Evolutionary conservation across 35 echinoderm and acorn worm species (phyloP), one percentile per base, ranked within the genome.

Genomic region (Diadema setosum): DNA sequence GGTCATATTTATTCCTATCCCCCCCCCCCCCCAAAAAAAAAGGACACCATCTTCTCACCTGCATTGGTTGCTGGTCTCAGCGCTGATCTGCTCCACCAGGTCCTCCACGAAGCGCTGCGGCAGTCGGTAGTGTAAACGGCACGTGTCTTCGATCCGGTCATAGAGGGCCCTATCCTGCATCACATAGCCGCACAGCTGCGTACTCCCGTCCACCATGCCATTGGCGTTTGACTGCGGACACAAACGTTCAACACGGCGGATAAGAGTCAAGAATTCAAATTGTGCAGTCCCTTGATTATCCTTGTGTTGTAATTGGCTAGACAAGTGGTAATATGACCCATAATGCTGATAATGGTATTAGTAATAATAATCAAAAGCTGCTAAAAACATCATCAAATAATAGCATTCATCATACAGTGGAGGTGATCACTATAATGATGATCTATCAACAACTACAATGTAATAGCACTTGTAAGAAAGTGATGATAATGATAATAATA

Each of bases 1-100:
- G n/a, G n/a, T n/a, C n/a, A n/a, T n/a, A n/a, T n/a, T n/a, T n/a
- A n/a, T n/a, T n/a, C n/a, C n/a, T n/a, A n/a, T n/a, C n/a, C n/a
- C n/a, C n/a, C n/a, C n/a, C n/a, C n/a, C n/a, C n/a, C n/a, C n/a
- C n/a, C n/a, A n/a, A n/a, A n/a, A n/a, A n/a, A n/a, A n/a, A 83
- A 33, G 29, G 15, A 33, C 3, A 84, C 12, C 49, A 12, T 55
- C 20, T 14, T 59, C 81, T 83, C 65, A 95, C 93, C 93, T 91
- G 42, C 86, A 91, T 84, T 82, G 88, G 75, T 95, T 95, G 65
- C 42, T 87, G 44, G 90, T 81, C 45, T 89, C 89, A 33, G 93
- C 83, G 65, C 90, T 87, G 76, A 95, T 83, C 60, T 95, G 88
- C 84, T 95, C 93, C 32, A 95, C 85, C 42, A 95, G 80, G 81